These are phyloP conservation scores for Carlito syrichta DNA, from an alignment of 2,113 vertebrate species.

Conservation along the genomic window DNA sequence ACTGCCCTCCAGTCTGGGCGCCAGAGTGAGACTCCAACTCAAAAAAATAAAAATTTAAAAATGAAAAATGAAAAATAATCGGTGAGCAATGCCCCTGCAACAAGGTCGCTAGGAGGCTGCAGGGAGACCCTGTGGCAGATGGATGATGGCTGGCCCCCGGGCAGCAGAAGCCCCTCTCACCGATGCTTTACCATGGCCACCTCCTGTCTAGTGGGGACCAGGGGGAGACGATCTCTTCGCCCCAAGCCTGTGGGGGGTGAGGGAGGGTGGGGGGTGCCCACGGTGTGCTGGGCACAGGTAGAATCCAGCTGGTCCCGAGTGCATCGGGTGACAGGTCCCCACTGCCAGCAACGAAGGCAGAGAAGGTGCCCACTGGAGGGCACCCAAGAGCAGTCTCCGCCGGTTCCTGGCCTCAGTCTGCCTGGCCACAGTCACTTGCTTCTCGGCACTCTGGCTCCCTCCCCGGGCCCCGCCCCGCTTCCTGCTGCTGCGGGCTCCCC, in stretches of 20 bases:
- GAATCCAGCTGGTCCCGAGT: too few species aligned
- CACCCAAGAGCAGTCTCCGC: neutral
- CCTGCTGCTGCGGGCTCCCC: neutral
- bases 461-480: too few species aligned
- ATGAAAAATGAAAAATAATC: too few species aligned
- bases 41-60: too few species aligned
- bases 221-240: too few species aligned
- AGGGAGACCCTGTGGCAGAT: neutral
- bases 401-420: rapidly evolving
- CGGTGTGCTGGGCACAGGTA: neutral
- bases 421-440: neutral
- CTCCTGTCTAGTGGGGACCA: neutral
- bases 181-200: neutral
- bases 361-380: conserved; percentile 41
- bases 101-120: neutral
- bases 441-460: neutral
- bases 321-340: neutral
- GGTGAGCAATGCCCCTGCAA: neutral
- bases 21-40: too few species aligned
- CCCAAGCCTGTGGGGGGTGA: neutral
- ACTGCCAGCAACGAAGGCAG: rapidly evolving
- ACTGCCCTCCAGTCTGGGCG: too few species aligned
- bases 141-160: neutral
- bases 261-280: neutral
- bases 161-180: neutral